These are phyloP conservation scores for Danio choprae DNA, from an alignment of 2,797 vertebrate genomes.

Conservation along the genomic window DNA sequence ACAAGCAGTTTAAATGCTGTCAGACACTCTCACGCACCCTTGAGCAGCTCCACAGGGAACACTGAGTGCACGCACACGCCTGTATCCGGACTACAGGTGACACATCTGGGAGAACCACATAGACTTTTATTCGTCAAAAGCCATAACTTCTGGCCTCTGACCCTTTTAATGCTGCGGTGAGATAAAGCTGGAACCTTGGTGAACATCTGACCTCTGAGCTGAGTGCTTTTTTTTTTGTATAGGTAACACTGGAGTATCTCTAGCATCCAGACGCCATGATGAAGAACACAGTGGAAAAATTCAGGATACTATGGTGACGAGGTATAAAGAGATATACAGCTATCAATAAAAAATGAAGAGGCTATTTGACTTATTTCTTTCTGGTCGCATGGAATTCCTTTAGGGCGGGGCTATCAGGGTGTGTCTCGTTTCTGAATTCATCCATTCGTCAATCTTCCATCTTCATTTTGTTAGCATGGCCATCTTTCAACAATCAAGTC, in stretches of 20 bases:
- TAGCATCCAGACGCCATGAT: background rate
- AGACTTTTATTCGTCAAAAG: background rate
- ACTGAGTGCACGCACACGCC: background rate
- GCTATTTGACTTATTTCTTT: too few species aligned
- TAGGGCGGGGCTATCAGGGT: too few species aligned
- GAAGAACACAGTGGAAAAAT: background rate
- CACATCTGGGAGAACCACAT: slow-evolving; percentile 1
- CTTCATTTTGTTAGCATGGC: too few species aligned
- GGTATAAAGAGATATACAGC: too few species aligned
- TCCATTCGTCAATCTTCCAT: too few species aligned
- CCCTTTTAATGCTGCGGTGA: background rate
- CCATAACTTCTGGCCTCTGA: slow-evolving; percentile 14
- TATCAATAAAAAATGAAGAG: too few species aligned
- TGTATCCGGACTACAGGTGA: background rate
- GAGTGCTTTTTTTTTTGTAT: background rate
- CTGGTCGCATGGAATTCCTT: too few species aligned
- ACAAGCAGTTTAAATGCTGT: slow-evolving; percentile 28
- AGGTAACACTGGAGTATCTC: background rate
- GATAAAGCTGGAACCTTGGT: background rate
- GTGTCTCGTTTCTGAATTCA: too few species aligned
- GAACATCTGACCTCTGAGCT: background rate
- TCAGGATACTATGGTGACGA: too few species aligned
- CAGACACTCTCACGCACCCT: background rate
- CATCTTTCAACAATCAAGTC: too few species aligned
- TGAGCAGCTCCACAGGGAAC: slow-evolving; percentile 7